These are phyloP conservation scores for Drosophila robusta DNA, from an alignment of 2,888 invertebrate genomes.

Conservation along the genomic window DNA sequence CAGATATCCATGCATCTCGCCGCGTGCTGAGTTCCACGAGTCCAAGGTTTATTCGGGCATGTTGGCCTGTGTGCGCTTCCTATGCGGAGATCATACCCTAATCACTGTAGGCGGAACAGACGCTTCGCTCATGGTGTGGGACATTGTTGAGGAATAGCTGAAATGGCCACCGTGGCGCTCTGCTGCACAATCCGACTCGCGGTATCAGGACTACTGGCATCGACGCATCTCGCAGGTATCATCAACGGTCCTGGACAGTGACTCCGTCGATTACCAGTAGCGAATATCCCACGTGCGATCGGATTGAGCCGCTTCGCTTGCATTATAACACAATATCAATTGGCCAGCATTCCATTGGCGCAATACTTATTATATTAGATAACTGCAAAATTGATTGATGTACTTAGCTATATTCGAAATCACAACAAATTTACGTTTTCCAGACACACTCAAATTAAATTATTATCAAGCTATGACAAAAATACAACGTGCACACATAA, in stretches of 20 bases:
- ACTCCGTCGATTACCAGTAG: conserved; percentile 83
- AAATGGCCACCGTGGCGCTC: conserved; percentile 85
- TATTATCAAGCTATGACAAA: conserved; percentile 33
- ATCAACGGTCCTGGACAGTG: conserved; percentile 83
- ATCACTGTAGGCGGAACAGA: conserved; percentile 95
- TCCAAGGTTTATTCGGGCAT: conserved; percentile 94
- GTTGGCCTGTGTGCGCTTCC: conserved; percentile 92
- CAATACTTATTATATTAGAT: conserved; percentile 65
- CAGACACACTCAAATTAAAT: conserved; percentile 40
- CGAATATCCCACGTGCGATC: conserved; percentile 1
- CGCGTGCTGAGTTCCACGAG: conserved; percentile 94
- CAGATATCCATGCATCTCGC: conserved; percentile 94
- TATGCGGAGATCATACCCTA: conserved; percentile 94
- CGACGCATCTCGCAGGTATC: conserved; percentile 83
- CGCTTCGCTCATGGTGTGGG: conserved; percentile 96
- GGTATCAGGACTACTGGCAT: conserved; percentile 83
- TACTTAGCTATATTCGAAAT: conserved; percentile 20
- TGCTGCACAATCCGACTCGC: conserved; percentile 76
- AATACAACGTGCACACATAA: background rate
- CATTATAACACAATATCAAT: conserved; percentile 49
- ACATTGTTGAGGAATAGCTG: conserved; percentile 88
- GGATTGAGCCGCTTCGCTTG: conserved; percentile 53
- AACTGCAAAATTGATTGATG: conserved; percentile 54
- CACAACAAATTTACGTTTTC: conserved; percentile 42
- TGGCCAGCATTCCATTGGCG: conserved; percentile 63